Evolutionary conservation across 2,113 vertebrate genomes (phyloP), one percentile per base, ranked within the genome.

Genomic region (Cercopithecus mona): DNA sequence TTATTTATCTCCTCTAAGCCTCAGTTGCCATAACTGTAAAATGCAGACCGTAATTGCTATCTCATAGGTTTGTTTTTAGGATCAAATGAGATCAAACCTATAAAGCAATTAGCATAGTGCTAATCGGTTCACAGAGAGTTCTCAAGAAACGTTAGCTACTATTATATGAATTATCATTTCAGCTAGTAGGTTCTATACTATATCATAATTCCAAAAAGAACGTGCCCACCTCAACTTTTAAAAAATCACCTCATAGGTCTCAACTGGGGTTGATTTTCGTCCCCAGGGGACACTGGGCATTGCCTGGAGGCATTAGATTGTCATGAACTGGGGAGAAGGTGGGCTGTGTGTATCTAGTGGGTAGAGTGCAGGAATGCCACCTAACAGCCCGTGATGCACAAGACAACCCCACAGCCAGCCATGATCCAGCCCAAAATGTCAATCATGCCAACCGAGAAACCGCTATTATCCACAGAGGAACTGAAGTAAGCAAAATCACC

Each of bases 21-120:
- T 96, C 13, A 52, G 38, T 93, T 96, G 86, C 90, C 87, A 90
- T 85, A 64, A 68, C 43, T 90, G 12, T 93, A 66, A 87, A 96
- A 70, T 57, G 8, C 45, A 55, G 55, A 38, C 40, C 52, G 50
- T 91, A 68, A 38, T 73, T 79, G 43, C 89, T 70, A 50, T 80
- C 55, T 40, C 23, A 35, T 89, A 45, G 22, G n/a, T 84, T 88
- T 76, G 16, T 94, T 87, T 92, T 70, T 86, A 89, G 82, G 66
- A 43, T 80, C 72, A 76, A 96, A 92, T 81, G 83, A 90, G 70
- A 97, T 95, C 87, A 80, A 93, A 90, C 50, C 64, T 75, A 16
- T 57, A 45, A 96, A 80, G 35, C 79, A 91, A 52, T 87, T 93
- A 92, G 61, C 64, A 48, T 52, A 14, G 50, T 90, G 50, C 50